Conservation (phyloP, 1,140 invertebrate species). For the Drosophila neocordata region DNA sequence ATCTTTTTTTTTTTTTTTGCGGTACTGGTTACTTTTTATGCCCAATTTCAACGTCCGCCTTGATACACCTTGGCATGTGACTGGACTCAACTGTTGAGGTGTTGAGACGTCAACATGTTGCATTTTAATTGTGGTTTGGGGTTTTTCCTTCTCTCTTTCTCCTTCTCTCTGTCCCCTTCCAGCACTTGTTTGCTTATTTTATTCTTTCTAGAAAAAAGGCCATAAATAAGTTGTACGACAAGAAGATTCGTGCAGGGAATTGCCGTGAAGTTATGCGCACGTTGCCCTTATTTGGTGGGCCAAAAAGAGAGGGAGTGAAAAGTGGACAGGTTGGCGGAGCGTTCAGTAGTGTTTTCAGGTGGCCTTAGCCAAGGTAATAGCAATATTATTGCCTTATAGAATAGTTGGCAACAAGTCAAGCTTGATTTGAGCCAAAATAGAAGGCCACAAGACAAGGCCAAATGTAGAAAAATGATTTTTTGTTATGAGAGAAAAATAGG, state of each 20-base stretch:
- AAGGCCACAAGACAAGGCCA: conserved; percentile 10
- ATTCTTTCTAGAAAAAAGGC: conserved; percentile 46
- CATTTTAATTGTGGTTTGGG: conserved; percentile 74
- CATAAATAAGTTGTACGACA: conserved; percentile 80
- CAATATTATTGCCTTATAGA: conserved; percentile 20
- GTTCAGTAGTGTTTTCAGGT: conserved; percentile 1
- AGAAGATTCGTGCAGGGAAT: conserved; percentile 51
- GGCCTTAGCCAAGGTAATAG: conserved; percentile 68
- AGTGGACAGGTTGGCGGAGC: conserved; percentile 18
- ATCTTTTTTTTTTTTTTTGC: conserved; percentile 52
- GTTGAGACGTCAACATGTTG: conserved; percentile 75
- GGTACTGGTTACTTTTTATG: conserved; percentile 67
- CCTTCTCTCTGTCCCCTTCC: background rate
- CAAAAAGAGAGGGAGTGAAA: conserved; percentile 49
- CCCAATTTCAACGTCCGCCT: conserved; percentile 80
- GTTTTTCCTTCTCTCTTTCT: conserved; percentile 15
- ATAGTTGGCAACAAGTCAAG: conserved; percentile 38
- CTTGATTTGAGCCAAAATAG: conserved; percentile 8
- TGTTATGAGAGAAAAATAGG: background rate
- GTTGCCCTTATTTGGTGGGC: conserved; percentile 64
- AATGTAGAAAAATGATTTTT: background rate
- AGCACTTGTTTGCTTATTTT: conserved; percentile 1
- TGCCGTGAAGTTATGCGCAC: conserved; percentile 73
- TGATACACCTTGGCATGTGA: conserved; percentile 76
- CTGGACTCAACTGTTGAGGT: conserved; percentile 47